phyloP scores from a whole-genome alignment of 2,113 vertebrate species.

The Climacteris rufus region DNA sequence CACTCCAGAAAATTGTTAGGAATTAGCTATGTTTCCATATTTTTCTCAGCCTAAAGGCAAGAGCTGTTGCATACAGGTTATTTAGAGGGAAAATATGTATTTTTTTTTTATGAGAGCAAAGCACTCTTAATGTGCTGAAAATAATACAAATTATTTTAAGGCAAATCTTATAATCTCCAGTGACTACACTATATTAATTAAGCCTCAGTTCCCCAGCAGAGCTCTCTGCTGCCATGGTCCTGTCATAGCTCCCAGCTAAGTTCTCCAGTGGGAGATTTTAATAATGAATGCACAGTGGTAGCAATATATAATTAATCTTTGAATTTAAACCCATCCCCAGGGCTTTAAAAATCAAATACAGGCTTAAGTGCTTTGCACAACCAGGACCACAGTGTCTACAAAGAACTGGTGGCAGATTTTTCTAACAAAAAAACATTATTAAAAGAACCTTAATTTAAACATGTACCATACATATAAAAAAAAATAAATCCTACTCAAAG shows the following conservation, averaged over 20 bases:
- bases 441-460: not conserved
- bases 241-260: not conserved
- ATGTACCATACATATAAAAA: not conserved
- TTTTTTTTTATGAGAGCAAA: not conserved
- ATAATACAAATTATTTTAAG: not conserved
- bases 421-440: not conserved
- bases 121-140: fast-evolving
- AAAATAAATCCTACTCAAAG: not conserved
- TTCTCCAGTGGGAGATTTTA: not conserved
- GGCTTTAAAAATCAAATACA: not conserved
- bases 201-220: not conserved
- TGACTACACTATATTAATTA: not conserved
- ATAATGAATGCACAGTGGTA: not conserved
- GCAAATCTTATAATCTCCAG: not conserved
- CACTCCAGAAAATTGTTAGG: not conserved
- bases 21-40: not conserved
- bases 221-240: not conserved
- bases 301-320: not conserved
- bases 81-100: not conserved
- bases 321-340: not conserved
- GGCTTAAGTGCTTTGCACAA: not conserved
- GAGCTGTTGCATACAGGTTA: not conserved
- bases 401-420: not conserved
- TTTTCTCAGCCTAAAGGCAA: not conserved
- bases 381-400: not conserved